A percentile compares a stretch with the other conserved stretches of the same genome.
Evolutionary conservation across 2,113 vertebrate genomes (phyloP).

Genomic region (Eurypyga helias): DNA sequence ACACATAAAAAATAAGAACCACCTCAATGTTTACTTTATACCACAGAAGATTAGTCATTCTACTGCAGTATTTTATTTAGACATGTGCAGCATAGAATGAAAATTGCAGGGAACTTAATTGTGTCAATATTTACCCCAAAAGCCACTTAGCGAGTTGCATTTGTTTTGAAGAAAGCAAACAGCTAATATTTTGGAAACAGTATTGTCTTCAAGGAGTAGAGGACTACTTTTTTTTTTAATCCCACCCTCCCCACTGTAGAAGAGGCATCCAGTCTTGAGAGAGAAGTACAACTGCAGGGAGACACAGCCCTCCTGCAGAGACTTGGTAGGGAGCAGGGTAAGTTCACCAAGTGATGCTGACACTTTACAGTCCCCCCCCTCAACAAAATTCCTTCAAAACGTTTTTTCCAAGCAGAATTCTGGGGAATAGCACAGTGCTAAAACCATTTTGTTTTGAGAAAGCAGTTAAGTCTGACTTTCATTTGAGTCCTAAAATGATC

Average conservation of each 20-base stretch:
- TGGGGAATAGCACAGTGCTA: background rate
- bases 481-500: background rate
- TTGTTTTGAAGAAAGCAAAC: background rate
- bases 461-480: background rate
- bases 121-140: background rate
- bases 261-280: background rate
- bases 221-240: too few relatives aligned
- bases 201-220: background rate
- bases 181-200: background rate
- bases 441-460: background rate
- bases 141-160: background rate
- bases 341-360: background rate
- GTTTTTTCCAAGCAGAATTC: background rate
- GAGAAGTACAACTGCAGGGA: background rate
- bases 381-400: background rate
- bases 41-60: background rate
- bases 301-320: background rate
- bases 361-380: background rate
- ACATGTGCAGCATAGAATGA: rapidly evolving
- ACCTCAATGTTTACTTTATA: background rate
- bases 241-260: background rate
- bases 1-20: background rate
- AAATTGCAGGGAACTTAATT: background rate
- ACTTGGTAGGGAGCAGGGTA: background rate
- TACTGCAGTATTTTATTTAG: background rate